A percentile compares a stretch with the other conserved stretches of the same genome.
Conservation (phyloP, 2,113 vertebrate genomes). For the pig (Sus scrofa) region T2T-Sscrofa CM000820.6:85504501-85505000, state of each 20-base stretch:
- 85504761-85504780: neutral
- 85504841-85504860: slow-evolving; percentile 54
- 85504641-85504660: too few relatives aligned
- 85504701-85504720: neutral
- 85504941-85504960: slow-evolving; percentile 14
- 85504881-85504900: slow-evolving; percentile 16
- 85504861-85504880: slow-evolving; percentile 39
- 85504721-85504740: neutral
- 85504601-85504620: too few relatives aligned
- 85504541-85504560: too few relatives aligned
- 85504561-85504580: too few relatives aligned
- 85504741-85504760: neutral
- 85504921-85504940: slow-evolving; percentile 35
- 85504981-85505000: neutral
- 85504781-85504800: neutral
- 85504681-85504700: neutral
- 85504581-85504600: too few relatives aligned
- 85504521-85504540: too few relatives aligned
- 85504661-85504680: too few relatives aligned
- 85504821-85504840: neutral
- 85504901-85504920: neutral
- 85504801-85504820: neutral
- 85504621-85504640: too few relatives aligned
- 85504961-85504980: slow-evolving; percentile 38
- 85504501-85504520: too few relatives aligned